Percentiles rank a stretch among this genome's conserved stretches.
Conservation (phyloP, 2,888 invertebrate genomes). For the Ditylenchus weischeri region DNA sequence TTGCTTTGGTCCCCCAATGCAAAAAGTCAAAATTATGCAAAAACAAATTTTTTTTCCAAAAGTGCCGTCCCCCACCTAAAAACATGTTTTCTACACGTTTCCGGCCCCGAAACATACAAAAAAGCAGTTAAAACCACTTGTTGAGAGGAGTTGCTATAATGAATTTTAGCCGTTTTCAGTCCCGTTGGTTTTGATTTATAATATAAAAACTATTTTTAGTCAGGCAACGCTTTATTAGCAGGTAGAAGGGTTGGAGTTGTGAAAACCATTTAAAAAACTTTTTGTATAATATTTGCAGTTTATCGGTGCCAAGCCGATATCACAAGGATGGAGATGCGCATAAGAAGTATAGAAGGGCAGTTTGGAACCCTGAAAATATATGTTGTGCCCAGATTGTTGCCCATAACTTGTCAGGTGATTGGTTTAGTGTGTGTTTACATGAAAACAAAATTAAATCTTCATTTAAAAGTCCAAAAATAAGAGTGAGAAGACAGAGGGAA, state of each 20-base stretch:
- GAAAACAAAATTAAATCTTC: constrained; percentile 4
- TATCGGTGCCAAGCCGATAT: constrained; percentile 90
- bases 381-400: constrained; percentile 75
- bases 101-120: too few relatives aligned
- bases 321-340: constrained; percentile 79
- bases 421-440: constrained; percentile 2
- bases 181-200: too few relatives aligned
- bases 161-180: too few relatives aligned
- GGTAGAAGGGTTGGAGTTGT: too few relatives aligned
- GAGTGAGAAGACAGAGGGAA: constrained; percentile 1
- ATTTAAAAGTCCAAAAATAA: constrained; percentile 11
- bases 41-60: too few relatives aligned
- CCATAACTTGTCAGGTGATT: constrained; percentile 72
- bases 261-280: too few relatives aligned
- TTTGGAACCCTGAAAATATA: constrained; percentile 74
- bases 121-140: too few relatives aligned
- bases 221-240: constrained; percentile 67
- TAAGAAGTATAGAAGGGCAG: constrained; percentile 77
- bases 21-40: background rate
- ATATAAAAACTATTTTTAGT: constrained; percentile 58
- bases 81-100: too few relatives aligned
- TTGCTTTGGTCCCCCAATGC: too few relatives aligned
- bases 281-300: constrained; percentile 68
- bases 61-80: too few relatives aligned
- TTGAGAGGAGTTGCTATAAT: too few relatives aligned